These are phyloP conservation scores for Malurus cyaneus DNA, from an alignment of 2,113 vertebrate species.

Conservation along the genomic window DNA sequence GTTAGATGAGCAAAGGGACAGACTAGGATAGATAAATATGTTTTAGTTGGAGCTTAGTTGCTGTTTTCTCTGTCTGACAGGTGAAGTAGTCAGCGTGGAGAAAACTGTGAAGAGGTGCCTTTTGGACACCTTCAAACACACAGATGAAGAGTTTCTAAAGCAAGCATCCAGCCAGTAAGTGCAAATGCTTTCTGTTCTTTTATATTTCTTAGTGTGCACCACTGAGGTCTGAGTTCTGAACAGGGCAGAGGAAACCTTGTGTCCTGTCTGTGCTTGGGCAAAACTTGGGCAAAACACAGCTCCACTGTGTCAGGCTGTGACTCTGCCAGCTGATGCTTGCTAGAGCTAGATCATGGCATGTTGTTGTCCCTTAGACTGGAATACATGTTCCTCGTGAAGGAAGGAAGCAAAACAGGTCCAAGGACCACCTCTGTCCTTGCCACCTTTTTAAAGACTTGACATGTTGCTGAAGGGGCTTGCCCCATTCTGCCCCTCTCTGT, in stretches of 20 bases:
- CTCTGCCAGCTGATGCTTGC: not conserved
- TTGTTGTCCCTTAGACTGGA: not conserved
- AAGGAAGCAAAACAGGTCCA: not conserved
- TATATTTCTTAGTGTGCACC: not conserved
- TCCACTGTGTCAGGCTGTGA: not conserved
- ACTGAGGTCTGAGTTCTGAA: not conserved
- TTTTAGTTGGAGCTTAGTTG: not conserved
- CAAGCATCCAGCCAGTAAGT: slow-evolving; percentile 97
- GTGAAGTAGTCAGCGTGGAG: slow-evolving; percentile 85
- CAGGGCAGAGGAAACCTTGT: not conserved
- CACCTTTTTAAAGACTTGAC: not conserved
- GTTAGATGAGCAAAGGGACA: not conserved
- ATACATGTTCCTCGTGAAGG: rapidly evolving
- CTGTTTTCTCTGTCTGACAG: slow-evolving; percentile 64
- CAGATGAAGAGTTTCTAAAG: slow-evolving; percentile 94
- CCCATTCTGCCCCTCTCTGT: not conserved
- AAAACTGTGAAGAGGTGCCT: slow-evolving; percentile 91
- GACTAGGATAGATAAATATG: not conserved
- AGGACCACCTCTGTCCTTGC: not conserved
- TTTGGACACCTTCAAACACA: slow-evolving; percentile 90
- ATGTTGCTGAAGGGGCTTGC: not conserved
- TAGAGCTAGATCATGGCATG: not conserved
- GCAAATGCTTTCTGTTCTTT: not conserved
- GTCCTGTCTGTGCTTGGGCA: not conserved
- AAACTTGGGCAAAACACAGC: not conserved